Conservation (phyloP, 2,113 vertebrate species). For the Parus major region DNA sequence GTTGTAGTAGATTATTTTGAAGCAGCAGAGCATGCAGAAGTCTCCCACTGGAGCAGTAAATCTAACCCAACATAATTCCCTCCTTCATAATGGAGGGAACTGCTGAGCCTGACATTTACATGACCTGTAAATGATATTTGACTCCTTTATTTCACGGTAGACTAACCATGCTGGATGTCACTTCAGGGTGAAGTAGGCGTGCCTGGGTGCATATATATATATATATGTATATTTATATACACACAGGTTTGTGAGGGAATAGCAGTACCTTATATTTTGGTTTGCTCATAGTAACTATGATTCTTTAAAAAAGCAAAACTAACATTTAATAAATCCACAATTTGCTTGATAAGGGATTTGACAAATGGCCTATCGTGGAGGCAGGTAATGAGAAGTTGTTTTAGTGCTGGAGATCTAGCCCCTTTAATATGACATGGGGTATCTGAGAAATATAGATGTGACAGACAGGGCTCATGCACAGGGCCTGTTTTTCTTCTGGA, state of each 20-base stretch:
- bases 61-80: neutral
- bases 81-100: neutral
- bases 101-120: conserved; percentile 37
- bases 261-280: neutral
- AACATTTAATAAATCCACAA: neutral
- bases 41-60: conserved; percentile 21
- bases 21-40: neutral
- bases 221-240: too few relatives aligned
- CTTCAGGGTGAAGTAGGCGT: neutral
- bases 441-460: neutral
- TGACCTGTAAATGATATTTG: conserved; percentile 28
- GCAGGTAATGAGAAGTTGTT: neutral
- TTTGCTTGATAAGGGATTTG: neutral
- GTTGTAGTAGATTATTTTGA: neutral
- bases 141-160: conserved; percentile 48
- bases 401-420: neutral
- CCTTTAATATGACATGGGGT: neutral
- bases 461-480: neutral
- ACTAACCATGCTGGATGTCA: conserved; percentile 24
- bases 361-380: neutral
- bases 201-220: fast-evolving
- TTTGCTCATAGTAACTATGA: neutral
- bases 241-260: neutral
- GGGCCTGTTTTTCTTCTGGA: neutral
- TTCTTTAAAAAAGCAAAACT: neutral